Evolutionary conservation across 2,888 invertebrate genomes (phyloP).

Genomic region (Agrochola litura): DNA sequence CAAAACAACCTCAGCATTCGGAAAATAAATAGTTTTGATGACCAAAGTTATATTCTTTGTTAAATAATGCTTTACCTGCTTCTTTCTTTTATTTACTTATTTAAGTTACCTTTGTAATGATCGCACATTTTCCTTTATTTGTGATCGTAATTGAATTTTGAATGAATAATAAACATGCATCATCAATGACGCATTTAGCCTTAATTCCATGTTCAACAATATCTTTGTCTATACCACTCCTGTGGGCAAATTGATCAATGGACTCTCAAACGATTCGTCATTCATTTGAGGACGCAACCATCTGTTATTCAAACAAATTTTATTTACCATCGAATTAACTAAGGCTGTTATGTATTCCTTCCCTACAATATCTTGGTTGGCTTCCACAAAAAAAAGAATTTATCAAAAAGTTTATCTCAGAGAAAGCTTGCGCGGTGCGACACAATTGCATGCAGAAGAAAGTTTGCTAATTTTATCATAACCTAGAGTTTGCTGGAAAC

Average conservation of each 20-base stretch:
- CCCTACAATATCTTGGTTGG: neutral
- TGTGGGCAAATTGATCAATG: slow-evolving; percentile 14
- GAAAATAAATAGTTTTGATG: neutral
- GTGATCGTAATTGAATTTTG: neutral
- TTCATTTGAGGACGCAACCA: slow-evolving; percentile 10
- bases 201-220: slow-evolving; percentile 8
- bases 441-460: slow-evolving; percentile 40
- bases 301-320: neutral
- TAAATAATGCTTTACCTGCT: neutral
- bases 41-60: neutral
- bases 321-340: no score
- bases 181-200: slow-evolving; percentile 42
- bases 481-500: slow-evolving; percentile 31
- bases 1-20: neutral
- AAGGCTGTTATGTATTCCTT: neutral
- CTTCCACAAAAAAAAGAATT: neutral
- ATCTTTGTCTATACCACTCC: slow-evolving; percentile 20
- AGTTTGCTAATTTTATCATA: slow-evolving; percentile 45
- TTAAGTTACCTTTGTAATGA: slow-evolving; percentile 23
- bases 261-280: slow-evolving; percentile 13
- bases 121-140: slow-evolving; percentile 32
- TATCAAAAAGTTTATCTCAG: neutral
- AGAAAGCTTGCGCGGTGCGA: slow-evolving; percentile 13
- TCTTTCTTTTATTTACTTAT: neutral
- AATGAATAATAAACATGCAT: slow-evolving; percentile 33